A percentile compares a stretch with the other conserved stretches of the same genome.
phyloP scores from a whole-genome alignment of 2,888 invertebrate species.

The Ceramica pisi region DNA sequence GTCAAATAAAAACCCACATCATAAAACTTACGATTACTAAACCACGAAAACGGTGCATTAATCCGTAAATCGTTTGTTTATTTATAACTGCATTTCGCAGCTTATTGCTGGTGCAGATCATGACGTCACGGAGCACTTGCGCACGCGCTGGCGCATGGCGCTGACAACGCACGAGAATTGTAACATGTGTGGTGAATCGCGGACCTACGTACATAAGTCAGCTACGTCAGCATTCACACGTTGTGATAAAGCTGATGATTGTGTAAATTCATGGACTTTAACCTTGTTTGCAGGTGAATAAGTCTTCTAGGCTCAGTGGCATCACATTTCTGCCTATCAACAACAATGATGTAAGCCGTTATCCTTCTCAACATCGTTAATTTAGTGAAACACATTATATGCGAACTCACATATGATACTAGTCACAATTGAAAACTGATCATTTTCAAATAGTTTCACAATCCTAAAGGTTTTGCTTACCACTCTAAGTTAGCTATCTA shows the following conservation, averaged over 20 bases:
- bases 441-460: neutral
- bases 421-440: neutral
- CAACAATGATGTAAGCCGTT: neutral
- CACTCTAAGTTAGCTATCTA: neutral
- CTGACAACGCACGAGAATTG: conserved; percentile 45
- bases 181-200: conserved; percentile 43
- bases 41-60: conserved; percentile 19
- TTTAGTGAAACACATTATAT: neutral
- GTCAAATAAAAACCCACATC: conserved; percentile 18
- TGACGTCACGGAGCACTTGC: conserved; percentile 55
- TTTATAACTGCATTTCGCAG: conserved; percentile 48
- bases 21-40: conserved; percentile 24
- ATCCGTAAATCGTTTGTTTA: conserved; percentile 52
- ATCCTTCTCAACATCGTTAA: neutral
- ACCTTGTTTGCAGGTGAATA: conserved; percentile 16
- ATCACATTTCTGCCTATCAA: neutral
- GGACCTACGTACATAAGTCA: conserved; percentile 24
- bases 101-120: conserved; percentile 29
- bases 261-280: conserved; percentile 16
- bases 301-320: neutral
- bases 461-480: neutral
- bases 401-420: neutral
- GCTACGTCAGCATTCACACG: conserved; percentile 25
- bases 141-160: conserved; percentile 39
- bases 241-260: conserved; percentile 8